These are phyloP conservation scores for Mimumesa dahlbomi DNA, from an alignment of 2,888 invertebrate genomes.

Conservation along the genomic window DNA sequence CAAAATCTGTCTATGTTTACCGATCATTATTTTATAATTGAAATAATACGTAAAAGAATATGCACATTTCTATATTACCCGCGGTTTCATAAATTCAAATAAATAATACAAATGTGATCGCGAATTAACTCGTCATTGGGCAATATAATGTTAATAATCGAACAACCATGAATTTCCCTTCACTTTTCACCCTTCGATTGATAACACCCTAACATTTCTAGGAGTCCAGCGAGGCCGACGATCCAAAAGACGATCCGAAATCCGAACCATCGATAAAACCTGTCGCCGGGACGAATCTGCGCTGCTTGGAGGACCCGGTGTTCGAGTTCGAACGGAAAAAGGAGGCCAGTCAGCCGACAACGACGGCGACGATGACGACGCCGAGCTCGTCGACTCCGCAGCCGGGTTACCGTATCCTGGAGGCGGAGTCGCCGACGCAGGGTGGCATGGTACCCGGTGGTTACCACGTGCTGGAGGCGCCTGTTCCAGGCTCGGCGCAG, in stretches of 20 bases:
- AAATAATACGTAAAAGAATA: too few species aligned
- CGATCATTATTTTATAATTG: too few species aligned
- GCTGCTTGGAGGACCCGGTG: conserved; percentile 82
- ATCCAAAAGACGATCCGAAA: conserved; percentile 58
- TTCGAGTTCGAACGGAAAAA: conserved; percentile 81
- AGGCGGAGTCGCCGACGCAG: conserved; percentile 80
- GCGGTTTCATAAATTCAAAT: too few species aligned
- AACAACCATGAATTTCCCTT: too few species aligned
- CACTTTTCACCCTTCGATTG: too few species aligned
- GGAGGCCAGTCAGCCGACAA: conserved; percentile 58
- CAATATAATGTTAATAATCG: too few species aligned
- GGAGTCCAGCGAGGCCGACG: conserved; percentile 53
- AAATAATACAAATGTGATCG: too few species aligned
- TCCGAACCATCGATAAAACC: conserved; percentile 74
- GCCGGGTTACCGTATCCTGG: conserved; percentile 83
- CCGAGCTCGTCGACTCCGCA: conserved; percentile 74
- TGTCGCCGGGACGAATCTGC: conserved; percentile 81
- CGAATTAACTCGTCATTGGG: too few species aligned
- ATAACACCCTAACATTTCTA: conserved; percentile 16
- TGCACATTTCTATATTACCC: neutral
- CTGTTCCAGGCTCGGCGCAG: conserved; percentile 74
- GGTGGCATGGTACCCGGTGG: conserved; percentile 50
- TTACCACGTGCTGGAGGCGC: conserved; percentile 79
- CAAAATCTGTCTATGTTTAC: too few species aligned
- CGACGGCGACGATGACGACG: conserved; percentile 65